phyloP scores from a whole-genome alignment of 2,113 vertebrate genomes.

The Genyomyrus donnyi region DNA sequence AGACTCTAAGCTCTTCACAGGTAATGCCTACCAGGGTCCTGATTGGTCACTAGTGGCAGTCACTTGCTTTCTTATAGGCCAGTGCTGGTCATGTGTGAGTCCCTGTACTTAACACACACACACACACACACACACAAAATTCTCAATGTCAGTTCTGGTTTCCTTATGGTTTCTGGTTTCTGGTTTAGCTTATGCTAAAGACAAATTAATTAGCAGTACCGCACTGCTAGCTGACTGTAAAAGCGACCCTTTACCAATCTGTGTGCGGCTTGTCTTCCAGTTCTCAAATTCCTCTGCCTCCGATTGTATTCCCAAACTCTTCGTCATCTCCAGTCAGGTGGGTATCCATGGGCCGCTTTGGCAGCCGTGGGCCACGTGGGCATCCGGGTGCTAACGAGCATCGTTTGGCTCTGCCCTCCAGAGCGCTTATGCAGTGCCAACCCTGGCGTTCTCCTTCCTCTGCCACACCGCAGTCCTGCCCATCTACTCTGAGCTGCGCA shows the following conservation, averaged over 20 bases:
- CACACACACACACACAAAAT: background rate
- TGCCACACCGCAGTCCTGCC: conserved; percentile 94
- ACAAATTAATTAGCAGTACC: background rate
- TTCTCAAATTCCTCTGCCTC: conserved; percentile 73
- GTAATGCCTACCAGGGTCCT: conserved; percentile 32
- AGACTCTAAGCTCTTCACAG: conserved; percentile 47
- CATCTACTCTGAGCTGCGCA: conserved; percentile 84
- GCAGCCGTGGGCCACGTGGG: background rate
- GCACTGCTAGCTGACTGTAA: background rate
- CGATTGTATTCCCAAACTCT: conserved; percentile 80
- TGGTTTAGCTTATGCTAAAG: background rate
- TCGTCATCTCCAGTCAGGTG: conserved; percentile 85
- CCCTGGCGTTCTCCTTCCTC: conserved; percentile 98
- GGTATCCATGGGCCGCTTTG: conserved; percentile 11
- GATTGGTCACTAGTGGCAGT: background rate
- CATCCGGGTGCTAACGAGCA: too few species aligned
- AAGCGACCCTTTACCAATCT: background rate
- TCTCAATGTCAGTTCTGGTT: background rate
- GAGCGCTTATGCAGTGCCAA: conserved; percentile 86
- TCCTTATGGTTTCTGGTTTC: too few species aligned
- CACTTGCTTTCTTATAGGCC: background rate
- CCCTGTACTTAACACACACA: background rate
- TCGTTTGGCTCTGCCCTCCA: conserved; percentile 50
- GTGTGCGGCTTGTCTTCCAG: conserved; percentile 55
- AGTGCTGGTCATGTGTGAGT: background rate